phyloP scores from a whole-genome alignment of 2,797 vertebrate species.

The Acanthornis magna region DNA sequence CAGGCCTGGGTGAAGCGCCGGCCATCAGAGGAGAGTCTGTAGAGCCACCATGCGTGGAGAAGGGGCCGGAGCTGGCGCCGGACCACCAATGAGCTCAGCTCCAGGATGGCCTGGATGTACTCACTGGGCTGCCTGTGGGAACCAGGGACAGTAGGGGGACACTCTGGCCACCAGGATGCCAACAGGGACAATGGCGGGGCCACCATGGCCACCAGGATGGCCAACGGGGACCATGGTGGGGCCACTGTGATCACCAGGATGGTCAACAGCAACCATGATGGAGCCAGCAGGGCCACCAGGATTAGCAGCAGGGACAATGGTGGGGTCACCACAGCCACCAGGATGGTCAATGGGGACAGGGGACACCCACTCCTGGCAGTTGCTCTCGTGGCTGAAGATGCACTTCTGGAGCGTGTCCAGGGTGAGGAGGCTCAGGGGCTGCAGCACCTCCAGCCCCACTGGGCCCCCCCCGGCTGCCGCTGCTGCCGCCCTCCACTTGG shows the following conservation, averaged over 20 bases:
- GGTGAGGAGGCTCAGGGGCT: slow-evolving; percentile 86
- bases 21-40: slow-evolving; percentile 77
- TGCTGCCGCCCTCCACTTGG: slow-evolving; percentile 81
- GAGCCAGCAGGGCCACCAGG: background rate
- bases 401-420: slow-evolving; percentile 88
- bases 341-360: background rate
- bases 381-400: slow-evolving; percentile 87
- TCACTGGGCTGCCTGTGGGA: slow-evolving; percentile 75
- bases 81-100: slow-evolving; percentile 83
- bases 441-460: slow-evolving; percentile 81
- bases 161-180: background rate
- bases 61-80: slow-evolving; percentile 73
- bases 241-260: background rate
- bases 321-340: background rate
- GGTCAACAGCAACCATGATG: accelerated
- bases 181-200: accelerated
- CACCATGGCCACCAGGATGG: background rate
- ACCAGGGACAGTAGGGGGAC: accelerated
- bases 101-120: slow-evolving; percentile 85
- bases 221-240: background rate
- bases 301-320: background rate
- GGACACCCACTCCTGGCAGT: slow-evolving; percentile 85
- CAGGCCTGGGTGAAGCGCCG: slow-evolving; percentile 77
- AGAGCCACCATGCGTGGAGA: slow-evolving; percentile 83
- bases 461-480: slow-evolving; percentile 25